Conservation (phyloP, 1,140 invertebrate species). For the Vollenhovia emeryi region DNA sequence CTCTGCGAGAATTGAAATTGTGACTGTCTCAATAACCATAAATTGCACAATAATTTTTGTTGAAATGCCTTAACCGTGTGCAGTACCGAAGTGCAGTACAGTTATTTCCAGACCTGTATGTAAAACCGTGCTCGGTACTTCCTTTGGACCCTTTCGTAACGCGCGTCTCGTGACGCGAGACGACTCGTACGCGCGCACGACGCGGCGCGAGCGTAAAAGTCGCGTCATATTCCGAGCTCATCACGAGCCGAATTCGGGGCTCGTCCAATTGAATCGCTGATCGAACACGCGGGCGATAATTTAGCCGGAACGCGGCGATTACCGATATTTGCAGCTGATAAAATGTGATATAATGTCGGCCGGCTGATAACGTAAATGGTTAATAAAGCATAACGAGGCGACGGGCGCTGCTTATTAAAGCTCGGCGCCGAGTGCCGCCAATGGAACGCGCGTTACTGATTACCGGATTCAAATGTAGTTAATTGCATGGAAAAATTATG, state of each 20-base stretch:
- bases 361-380: conserved; percentile 51
- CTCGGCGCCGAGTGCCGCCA: conserved; percentile 30
- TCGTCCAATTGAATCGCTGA: conserved; percentile 43
- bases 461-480: conserved; percentile 30
- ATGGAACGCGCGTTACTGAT: conserved; percentile 41
- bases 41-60: too few species aligned
- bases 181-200: conserved; percentile 32
- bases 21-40: too few species aligned
- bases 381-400: conserved; percentile 55
- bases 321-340: conserved; percentile 57
- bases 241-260: conserved; percentile 21
- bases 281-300: conserved; percentile 50
- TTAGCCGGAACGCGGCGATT: conserved; percentile 40
- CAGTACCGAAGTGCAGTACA: too few species aligned
- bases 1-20: too few species aligned
- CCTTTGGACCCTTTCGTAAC: background rate
- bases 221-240: background rate
- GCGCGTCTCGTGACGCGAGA: conserved; percentile 55
- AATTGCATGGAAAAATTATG: conserved; percentile 51
- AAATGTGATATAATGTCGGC: conserved; percentile 56
- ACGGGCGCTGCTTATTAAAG: conserved; percentile 50
- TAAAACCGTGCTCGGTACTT: too few species aligned
- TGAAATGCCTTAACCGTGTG: too few species aligned
- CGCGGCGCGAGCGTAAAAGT: background rate
- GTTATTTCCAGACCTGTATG: too few species aligned